These are phyloP conservation scores for Arctia plantaginis DNA, from an alignment of 2,888 invertebrate genomes.

Conservation along the genomic window DNA sequence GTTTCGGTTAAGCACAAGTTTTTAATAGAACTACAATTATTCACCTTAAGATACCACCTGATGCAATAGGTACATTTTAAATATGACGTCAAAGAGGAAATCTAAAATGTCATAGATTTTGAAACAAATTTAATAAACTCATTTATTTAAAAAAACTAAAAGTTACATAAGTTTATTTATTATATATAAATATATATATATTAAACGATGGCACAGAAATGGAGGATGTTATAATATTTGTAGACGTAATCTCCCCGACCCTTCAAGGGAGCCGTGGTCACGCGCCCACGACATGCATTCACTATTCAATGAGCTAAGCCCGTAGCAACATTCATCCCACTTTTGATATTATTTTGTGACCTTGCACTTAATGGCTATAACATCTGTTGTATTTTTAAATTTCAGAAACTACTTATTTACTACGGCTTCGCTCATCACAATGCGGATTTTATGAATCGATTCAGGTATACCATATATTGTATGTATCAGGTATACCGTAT, in stretches of 20 bases:
- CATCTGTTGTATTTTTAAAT: constrained; percentile 61
- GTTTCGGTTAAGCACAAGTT: too few relatives aligned
- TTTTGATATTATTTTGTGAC: constrained; percentile 63
- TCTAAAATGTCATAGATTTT: neutral
- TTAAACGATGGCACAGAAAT: constrained; percentile 14
- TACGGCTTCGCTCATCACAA: neutral
- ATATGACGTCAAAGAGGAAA: neutral
- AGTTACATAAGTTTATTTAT: too few relatives aligned
- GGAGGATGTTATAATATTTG: constrained; percentile 61
- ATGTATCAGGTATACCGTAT: too few relatives aligned
- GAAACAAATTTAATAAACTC: neutral
- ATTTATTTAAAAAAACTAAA: neutral
- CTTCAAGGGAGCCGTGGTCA: constrained; percentile 61
- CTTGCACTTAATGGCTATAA: constrained; percentile 49
- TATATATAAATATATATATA: neutral
- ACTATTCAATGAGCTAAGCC: constrained; percentile 66
- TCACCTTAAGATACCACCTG: too few relatives aligned
- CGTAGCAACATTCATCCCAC: constrained; percentile 61
- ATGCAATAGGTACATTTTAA: too few relatives aligned
- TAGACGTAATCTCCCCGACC: constrained; percentile 66
- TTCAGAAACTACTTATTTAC: neutral
- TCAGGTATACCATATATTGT: too few relatives aligned
- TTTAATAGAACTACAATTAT: too few relatives aligned
- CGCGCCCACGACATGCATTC: constrained; percentile 60
- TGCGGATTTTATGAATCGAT: neutral